Percentiles rank a stretch among this genome's conserved stretches.
Evolutionary conservation across 2,797 vertebrate species (phyloP).

Genomic region (Sebastes trivittatus): DNA sequence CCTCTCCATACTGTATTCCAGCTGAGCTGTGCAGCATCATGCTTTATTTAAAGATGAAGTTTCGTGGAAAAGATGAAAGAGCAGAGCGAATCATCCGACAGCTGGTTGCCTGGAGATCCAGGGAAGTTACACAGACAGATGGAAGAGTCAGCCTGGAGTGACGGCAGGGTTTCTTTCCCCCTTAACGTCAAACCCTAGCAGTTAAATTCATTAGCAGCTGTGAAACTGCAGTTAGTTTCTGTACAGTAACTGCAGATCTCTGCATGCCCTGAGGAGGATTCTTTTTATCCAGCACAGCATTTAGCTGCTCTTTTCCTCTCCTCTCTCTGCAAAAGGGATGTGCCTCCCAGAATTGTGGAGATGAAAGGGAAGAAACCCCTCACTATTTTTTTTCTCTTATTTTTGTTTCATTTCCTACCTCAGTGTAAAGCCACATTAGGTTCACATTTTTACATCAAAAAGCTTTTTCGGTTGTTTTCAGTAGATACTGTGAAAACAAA

Average conservation of each 20-base stretch:
- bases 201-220: slow-evolving; percentile 34
- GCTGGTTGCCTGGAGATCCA: slow-evolving; percentile 52
- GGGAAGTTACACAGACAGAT: slow-evolving; percentile 31
- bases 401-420: neutral
- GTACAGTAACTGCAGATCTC: slow-evolving; percentile 2
- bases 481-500: neutral
- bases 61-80: slow-evolving; percentile 57
- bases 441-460: neutral
- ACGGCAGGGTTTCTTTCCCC: neutral
- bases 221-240: slow-evolving; percentile 28
- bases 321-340: neutral
- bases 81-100: slow-evolving; percentile 41
- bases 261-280: slow-evolving; percentile 7
- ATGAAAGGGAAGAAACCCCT: slow-evolving; percentile 22
- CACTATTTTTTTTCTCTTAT: neutral
- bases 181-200: neutral
- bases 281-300: slow-evolving; percentile 10
- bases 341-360: neutral
- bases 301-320: slow-evolving; percentile 1
- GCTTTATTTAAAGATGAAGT: slow-evolving; percentile 55
- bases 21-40: slow-evolving; percentile 23
- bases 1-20: neutral
- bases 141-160: slow-evolving; percentile 27
- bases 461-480: neutral
- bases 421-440: neutral